These are phyloP conservation scores for Neofelis nebulosa DNA, from an alignment of 2,113 vertebrate species.

Conservation along the genomic window DNA sequence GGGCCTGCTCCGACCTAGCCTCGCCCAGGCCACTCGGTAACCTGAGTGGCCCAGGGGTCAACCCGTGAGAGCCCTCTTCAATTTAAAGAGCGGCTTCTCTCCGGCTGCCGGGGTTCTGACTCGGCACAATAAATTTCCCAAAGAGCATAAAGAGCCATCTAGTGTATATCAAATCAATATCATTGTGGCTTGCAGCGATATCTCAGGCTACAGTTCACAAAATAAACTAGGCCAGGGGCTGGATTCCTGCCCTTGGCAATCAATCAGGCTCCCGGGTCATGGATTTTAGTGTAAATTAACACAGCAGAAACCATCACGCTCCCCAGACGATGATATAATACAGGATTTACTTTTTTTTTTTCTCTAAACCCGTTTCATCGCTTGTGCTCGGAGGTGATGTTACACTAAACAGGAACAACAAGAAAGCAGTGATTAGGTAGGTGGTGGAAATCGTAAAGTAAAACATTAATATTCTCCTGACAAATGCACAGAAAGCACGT, in stretches of 20 bases:
- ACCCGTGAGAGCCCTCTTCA: slow-evolving; percentile 88
- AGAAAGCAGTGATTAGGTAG: slow-evolving; percentile 83
- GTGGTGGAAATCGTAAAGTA: slow-evolving; percentile 75
- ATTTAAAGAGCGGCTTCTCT: slow-evolving; percentile 88
- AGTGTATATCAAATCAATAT: slow-evolving; percentile 93
- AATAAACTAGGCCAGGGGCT: slow-evolving; percentile 91
- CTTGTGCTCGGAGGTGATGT: slow-evolving; percentile 75
- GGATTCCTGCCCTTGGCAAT: slow-evolving; percentile 90
- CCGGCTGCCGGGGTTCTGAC: slow-evolving; percentile 86
- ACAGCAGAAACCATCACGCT: slow-evolving; percentile 88
- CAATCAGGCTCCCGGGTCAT: slow-evolving; percentile 90
- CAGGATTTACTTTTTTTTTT: slow-evolving; percentile 83
- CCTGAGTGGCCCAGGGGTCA: slow-evolving; percentile 89
- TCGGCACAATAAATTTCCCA: slow-evolving; percentile 91
- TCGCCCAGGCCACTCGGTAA: slow-evolving; percentile 87
- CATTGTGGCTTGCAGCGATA: slow-evolving; percentile 87
- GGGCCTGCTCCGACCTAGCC: slow-evolving; percentile 85
- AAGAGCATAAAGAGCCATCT: slow-evolving; percentile 90
- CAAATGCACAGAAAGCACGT: slow-evolving; percentile 66
- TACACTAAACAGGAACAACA: slow-evolving; percentile 83
- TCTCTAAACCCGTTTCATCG: slow-evolving; percentile 71
- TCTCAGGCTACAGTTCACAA: slow-evolving; percentile 91
- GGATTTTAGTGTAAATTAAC: slow-evolving; percentile 93
- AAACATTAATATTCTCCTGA: slow-evolving; percentile 80
- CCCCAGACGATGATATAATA: slow-evolving; percentile 87